phyloP scores from a whole-genome alignment of 2,113 vertebrate genomes.

The Sceloporus undulatus region DNA sequence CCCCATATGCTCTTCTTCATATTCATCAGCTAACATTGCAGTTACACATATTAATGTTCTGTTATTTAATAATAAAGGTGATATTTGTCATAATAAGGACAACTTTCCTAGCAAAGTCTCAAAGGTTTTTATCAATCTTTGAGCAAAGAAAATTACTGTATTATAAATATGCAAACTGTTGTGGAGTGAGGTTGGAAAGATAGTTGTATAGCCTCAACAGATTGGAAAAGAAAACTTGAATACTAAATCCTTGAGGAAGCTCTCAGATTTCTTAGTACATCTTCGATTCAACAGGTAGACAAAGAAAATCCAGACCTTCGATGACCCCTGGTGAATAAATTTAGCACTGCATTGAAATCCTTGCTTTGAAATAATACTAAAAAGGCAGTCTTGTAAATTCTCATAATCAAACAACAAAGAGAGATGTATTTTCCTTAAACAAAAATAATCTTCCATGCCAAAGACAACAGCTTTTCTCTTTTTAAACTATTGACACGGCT shows the following conservation, averaged over 20 bases:
- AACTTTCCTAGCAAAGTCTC: background rate
- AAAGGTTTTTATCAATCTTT: background rate
- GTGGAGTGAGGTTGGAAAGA: background rate
- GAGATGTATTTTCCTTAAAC: slow-evolving; percentile 13
- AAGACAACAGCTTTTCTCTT: slow-evolving; percentile 35
- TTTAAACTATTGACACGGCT: slow-evolving; percentile 1
- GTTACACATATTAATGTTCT: slow-evolving; percentile 21
- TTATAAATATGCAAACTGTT: slow-evolving; percentile 27
- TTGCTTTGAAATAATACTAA: slow-evolving; percentile 35
- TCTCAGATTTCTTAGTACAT: slow-evolving; percentile 38
- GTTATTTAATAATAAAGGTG: slow-evolving; percentile 8
- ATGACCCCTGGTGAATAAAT: slow-evolving; percentile 89
- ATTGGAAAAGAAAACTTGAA: background rate
- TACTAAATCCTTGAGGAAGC: slow-evolving; percentile 35
- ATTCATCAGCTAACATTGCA: background rate
- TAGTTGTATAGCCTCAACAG: background rate
- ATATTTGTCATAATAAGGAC: slow-evolving; percentile 5
- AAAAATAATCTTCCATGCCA: background rate
- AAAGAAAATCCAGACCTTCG: slow-evolving; percentile 86
- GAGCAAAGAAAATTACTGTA: background rate
- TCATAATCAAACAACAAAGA: slow-evolving; percentile 19
- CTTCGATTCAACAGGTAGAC: slow-evolving; percentile 70
- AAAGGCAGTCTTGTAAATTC: slow-evolving; percentile 17
- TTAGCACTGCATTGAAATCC: slow-evolving; percentile 82
- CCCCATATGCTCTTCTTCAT: accelerated